Evolutionary conservation across 2,797 vertebrate genomes (phyloP), one percentile per base, ranked within the genome.

Genomic region (Hemibagrus guttatus): DNA sequence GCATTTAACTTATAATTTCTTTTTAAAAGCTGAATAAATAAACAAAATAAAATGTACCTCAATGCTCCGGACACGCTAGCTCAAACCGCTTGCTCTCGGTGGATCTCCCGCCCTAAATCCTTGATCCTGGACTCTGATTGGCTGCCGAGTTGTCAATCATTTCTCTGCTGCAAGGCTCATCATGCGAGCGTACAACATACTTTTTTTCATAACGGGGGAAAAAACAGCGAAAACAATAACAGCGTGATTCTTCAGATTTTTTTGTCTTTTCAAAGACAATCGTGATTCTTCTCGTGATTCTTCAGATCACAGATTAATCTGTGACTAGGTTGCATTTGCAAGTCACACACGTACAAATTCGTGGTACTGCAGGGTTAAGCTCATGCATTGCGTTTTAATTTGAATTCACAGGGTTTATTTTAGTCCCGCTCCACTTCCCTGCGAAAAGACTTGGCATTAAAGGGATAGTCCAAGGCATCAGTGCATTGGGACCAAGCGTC

Each of bases 31-130:
- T n/a, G n/a, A n/a, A n/a, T n/a, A 9, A 31, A 56, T 19, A 9
- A 46, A 17, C 28, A 9, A 26, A 81, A 81, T 81, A 74, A 76
- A 81, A 71, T 84, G 81, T 88, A 90, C 90, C 90, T 89, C 56
- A 3, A 11, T 17, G 61, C 61, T 66, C 46, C 14, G 16, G 59
- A 23, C 42, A 31, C n/a, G 26, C n/a, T 11, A 11, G 21, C 82
- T 75, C 85, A 72, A 78, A 79, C 69, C 13, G 83, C 83, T 81
- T 78, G 78, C 28, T 49, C 46, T 31, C 21, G 72, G 66, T 72
- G 83, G 56, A 89, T 63, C 83, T 66, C 81, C 81, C 86, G 76
- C 85, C 81, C 39, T 69, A 76, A 66, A 87, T 84, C 75, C 46
- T 63, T 71, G 49, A 56, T 66, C 84, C 84, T 76, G 12, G 2